Evolutionary conservation across 2,797 vertebrate species (phyloP).

Genomic region (Glossophaga mutica): DNA sequence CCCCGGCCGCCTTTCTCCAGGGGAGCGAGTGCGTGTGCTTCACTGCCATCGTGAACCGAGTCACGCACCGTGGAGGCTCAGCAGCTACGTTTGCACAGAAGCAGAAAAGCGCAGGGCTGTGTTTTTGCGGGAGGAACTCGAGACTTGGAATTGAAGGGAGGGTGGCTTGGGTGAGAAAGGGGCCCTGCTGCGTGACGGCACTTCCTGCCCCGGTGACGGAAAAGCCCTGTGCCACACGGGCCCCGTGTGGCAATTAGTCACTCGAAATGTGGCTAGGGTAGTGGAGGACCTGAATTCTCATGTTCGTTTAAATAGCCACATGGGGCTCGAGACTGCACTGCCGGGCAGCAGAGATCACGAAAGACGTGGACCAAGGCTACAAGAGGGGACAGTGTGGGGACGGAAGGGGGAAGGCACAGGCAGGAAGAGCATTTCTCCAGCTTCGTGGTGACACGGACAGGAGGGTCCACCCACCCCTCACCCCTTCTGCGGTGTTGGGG

Average conservation of each 20-base stretch:
- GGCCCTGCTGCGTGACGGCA: rapidly evolving
- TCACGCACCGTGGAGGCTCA: rapidly evolving
- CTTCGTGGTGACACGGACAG: background rate
- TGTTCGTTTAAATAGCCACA: background rate
- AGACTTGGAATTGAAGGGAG: background rate
- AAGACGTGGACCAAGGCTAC: background rate
- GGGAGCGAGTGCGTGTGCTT: rapidly evolving
- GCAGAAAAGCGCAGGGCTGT: background rate
- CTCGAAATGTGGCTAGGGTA: background rate
- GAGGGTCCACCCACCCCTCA: background rate
- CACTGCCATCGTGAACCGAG: background rate
- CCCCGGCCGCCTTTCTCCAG: background rate
- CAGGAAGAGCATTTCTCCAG: background rate
- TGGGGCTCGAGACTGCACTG: background rate
- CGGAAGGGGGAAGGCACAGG: background rate
- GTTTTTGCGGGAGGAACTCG: background rate
- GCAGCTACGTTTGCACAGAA: background rate
- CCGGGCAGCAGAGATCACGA: background rate
- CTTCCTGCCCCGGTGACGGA: background rate
- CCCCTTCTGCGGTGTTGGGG: background rate
- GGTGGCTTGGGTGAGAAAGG: background rate
- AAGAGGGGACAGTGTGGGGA: background rate
- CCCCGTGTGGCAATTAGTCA: background rate
- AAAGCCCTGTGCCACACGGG: background rate
- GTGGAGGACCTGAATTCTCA: background rate